Base-by-base conservation (phyloP, 2,113 vertebrate genomes). In the Verasper variegatus region DNA sequence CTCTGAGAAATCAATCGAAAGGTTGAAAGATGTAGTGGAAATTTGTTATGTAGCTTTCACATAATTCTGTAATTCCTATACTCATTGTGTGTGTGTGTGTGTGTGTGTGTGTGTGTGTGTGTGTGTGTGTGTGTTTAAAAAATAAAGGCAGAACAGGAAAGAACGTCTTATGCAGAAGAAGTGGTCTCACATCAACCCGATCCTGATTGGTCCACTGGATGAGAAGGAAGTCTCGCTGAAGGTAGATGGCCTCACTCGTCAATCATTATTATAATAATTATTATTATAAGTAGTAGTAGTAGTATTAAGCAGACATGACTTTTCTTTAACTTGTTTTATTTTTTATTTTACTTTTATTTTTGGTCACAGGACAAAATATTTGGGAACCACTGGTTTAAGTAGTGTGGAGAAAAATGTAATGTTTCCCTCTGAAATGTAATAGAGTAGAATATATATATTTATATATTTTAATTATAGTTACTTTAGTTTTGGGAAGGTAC, bases 151-250 rank as follows among this genome's bases (percentile, higher is more conserved):
- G 86, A 98, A 97, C 87, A 96, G 93, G 82, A 96, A 91, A 87
- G 94, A 96, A 54, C 93, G 95, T 47, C 89, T 91, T 8, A 89
- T 94, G 68, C 95, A 95, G 68, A 95, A 97, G 91, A 97, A 92
- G 86, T 99, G 98, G 98, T 96, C 96, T 24, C 97, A 99, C 86
- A 97, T 99, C 71, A 86, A 95, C 10, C 37, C 95, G 9, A 95
- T 97, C 37, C 89, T 96, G 76, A 97, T 99, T 78, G 70, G 92
- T 37, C 95, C 96, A 13, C 89, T 99, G 84, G 96, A 98, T 62
- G 95, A 94, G 71, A 96, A 92, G 49, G 96, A 96, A 67, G 77
- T 99, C 59, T 97, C 96, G 86, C 87, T 99, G 24, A 99, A 96
- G 96, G 98, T 99, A 91, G 92, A 86, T 52, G 0, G 3, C 1